A percentile compares a stretch with the other conserved stretches of the same genome.
Conservation (phyloP, 2,888 invertebrate genomes). For the Rhaphigaster nebulosa region DNA sequence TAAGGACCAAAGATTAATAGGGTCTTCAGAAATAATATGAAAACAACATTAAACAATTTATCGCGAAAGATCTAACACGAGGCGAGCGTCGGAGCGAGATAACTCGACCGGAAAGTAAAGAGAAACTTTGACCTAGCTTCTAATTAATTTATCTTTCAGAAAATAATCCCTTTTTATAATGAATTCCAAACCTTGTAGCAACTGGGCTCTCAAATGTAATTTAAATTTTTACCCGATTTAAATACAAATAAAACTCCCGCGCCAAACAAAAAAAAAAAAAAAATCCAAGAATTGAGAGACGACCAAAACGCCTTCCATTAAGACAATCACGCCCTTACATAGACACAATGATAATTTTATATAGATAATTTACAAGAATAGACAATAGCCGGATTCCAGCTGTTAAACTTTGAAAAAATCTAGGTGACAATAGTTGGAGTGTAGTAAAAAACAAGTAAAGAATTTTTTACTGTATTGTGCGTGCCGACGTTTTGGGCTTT, state of each 20-base stretch:
- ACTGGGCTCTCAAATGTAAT: neutral
- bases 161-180: conserved; percentile 21
- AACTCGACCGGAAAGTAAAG: neutral
- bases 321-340: too few relatives aligned
- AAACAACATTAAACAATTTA: conserved; percentile 10
- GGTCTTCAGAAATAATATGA: neutral
- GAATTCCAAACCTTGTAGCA: neutral
- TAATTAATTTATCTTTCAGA: conserved; percentile 38
- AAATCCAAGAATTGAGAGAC: neutral
- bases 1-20: neutral
- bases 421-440: too few relatives aligned
- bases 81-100: neutral
- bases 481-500: too few relatives aligned
- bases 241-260: neutral
- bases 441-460: too few relatives aligned
- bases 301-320: neutral
- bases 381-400: too few relatives aligned
- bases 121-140: neutral
- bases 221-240: neutral
- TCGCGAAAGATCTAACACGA: neutral
- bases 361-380: too few relatives aligned
- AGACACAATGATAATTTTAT: too few relatives aligned
- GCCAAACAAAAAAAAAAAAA: neutral
- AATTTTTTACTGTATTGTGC: too few relatives aligned
- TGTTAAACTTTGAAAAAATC: too few relatives aligned